Base-by-base conservation (phyloP, 2,888 invertebrate species). In the Uropetala carovei region DNA sequence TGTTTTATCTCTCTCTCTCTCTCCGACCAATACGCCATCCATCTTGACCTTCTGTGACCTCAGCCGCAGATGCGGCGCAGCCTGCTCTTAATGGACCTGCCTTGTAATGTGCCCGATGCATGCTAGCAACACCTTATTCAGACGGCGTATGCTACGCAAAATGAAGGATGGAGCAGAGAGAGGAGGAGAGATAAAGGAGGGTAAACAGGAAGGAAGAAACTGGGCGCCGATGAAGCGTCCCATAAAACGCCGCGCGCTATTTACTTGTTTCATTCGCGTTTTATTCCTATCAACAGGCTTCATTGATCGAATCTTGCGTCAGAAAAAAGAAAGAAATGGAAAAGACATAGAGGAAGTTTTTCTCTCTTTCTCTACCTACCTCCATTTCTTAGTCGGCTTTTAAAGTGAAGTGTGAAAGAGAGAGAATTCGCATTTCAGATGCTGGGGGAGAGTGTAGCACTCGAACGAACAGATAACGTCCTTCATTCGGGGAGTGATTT, bases 271-370 rank as follows among this genome's bases (percentile, higher is more conserved):
- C 64, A 56, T 43, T 89, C 43, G 16, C 43, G 64, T 89, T 89
- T 27, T 30, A 22, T 30, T 30, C 60, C 64, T 64, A 89, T 89
- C 89, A 89, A 89, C 89, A 89, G 64, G n/a, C 43, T 43, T 43
- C 89, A 43, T 89, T 89, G 64, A 68, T 89, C 89, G 64, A 64
- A 43, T 89, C 64, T 18, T 89, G 43, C 89, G 64, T 89, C 89
- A 43, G 60, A 64, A 68, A 68, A 89, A 43, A 18, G 59, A 14
- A 16, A 30, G 86, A 11, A 75, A 27, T 27, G 75, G 11, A 75
- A 75, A 27, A 22, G 75, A 75, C 27, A 75, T 22, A 75, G 75
- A 27, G 75, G 27, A 68, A 13, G 75, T 27, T 22, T 75, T 75
- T 75, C 75, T 75, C 22, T 68, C 68, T 68, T 18, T 43, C 43